Conservation (phyloP, 2,113 vertebrate species). For the Regulus satrapa region DNA sequence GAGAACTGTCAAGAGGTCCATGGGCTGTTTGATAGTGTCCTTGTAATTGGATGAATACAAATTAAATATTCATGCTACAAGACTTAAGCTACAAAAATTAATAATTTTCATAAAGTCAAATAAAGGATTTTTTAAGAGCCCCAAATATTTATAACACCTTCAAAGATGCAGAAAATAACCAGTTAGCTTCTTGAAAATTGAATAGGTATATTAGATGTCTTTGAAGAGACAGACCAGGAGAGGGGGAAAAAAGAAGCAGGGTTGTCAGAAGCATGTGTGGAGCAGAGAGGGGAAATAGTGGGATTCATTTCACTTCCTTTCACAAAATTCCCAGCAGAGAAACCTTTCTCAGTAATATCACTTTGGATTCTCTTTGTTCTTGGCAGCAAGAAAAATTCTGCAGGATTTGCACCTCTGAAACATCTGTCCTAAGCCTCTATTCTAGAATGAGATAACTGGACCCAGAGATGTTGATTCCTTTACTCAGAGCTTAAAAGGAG, state of each 20-base stretch:
- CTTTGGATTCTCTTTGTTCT: not conserved
- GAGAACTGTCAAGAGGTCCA: conserved; percentile 89
- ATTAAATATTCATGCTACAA: not conserved
- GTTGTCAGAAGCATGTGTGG: not conserved
- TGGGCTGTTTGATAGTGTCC: conserved; percentile 85
- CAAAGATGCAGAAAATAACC: not conserved
- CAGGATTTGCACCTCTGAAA: not conserved
- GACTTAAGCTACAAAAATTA: not conserved
- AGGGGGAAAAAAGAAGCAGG: not conserved
- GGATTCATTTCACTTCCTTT: not conserved
- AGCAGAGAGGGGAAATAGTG: not conserved
- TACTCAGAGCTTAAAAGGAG: not conserved
- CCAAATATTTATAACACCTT: not conserved
- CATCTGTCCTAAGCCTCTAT: not conserved
- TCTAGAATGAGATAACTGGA: not conserved
- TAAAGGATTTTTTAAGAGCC: not conserved
- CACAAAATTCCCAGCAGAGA: not conserved
- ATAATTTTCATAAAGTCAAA: not conserved
- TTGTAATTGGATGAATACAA: conserved; percentile 85
- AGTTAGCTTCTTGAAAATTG: not conserved
- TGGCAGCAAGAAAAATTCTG: not conserved
- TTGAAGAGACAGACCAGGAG: not conserved
- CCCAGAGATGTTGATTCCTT: not conserved
- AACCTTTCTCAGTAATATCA: not conserved
- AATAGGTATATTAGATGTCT: not conserved